phyloP scores from a whole-genome alignment of 2,888 invertebrate species.

The Mystacides longicornis region DNA sequence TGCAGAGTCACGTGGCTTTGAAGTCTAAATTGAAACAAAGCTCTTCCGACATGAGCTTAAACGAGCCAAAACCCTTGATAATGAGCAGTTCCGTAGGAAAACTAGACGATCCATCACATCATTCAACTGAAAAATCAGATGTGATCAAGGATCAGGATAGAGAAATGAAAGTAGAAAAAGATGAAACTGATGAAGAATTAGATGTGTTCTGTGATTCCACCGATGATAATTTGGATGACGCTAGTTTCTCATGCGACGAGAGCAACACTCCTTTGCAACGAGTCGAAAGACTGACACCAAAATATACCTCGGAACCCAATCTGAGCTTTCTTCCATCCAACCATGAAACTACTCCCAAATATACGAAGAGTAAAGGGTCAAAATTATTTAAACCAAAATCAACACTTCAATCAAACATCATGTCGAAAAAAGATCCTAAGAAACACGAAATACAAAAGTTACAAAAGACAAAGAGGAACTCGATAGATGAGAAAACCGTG shows the following conservation, averaged over 20 bases:
- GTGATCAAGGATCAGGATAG: background rate
- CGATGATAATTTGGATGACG: slow-evolving; percentile 19
- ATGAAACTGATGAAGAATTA: slow-evolving; percentile 8
- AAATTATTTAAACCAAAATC: slow-evolving; percentile 40
- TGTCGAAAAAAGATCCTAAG: slow-evolving; percentile 38
- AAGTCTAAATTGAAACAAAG: slow-evolving; percentile 9
- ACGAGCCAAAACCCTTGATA: slow-evolving; percentile 12
- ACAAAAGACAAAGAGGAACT: slow-evolving; percentile 36
- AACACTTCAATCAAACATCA: slow-evolving; percentile 37
- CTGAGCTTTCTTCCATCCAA: slow-evolving; percentile 36
- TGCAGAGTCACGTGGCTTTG: slow-evolving; percentile 21
- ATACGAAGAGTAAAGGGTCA: slow-evolving; percentile 37
- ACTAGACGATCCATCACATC: background rate
- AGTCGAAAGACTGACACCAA: slow-evolving; percentile 40
- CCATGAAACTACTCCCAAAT: slow-evolving; percentile 38
- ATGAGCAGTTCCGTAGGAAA: background rate
- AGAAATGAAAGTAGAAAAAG: background rate
- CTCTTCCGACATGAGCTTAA: slow-evolving; percentile 1
- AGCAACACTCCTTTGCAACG: slow-evolving; percentile 31
- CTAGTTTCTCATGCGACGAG: slow-evolving; percentile 36
- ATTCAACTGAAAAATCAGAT: slow-evolving; percentile 4
- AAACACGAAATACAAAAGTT: slow-evolving; percentile 16
- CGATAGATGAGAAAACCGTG: slow-evolving; percentile 9
- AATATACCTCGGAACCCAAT: slow-evolving; percentile 47
- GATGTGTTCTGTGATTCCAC: slow-evolving; percentile 10